phyloP scores from a whole-genome alignment of 2,797 vertebrate genomes.

The Acipenser oxyrinchus region DNA sequence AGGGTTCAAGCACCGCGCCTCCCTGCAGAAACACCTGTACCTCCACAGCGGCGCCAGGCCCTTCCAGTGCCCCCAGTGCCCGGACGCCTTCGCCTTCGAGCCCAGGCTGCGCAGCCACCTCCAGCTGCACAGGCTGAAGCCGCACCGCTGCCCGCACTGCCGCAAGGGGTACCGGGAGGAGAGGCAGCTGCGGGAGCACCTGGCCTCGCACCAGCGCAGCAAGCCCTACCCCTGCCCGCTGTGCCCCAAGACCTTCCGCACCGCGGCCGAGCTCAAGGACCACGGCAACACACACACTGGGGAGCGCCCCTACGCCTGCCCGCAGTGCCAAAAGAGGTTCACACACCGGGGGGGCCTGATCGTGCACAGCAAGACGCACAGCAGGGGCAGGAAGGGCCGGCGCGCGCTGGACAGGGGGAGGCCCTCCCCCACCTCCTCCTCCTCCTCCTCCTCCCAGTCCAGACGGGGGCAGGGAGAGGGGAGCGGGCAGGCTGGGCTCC shows the following conservation, averaged over 20 bases:
- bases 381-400: constrained; percentile 6
- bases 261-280: constrained; percentile 52
- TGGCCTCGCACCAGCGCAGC: constrained; percentile 33
- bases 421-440: neutral
- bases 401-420: constrained; percentile 10
- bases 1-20: no score
- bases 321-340: constrained; percentile 46
- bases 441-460: neutral
- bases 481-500: constrained; percentile 24
- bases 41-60: constrained; percentile 64
- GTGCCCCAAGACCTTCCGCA: constrained; percentile 59
- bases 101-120: constrained; percentile 62
- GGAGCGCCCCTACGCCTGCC: constrained; percentile 51
- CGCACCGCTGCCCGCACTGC: constrained; percentile 42
- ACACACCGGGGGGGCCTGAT: constrained; percentile 27
- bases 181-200: constrained; percentile 58
- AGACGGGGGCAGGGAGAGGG: neutral
- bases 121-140: constrained; percentile 34
- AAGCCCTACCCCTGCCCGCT: constrained; percentile 46
- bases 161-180: constrained; percentile 46
- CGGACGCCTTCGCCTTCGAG: constrained; percentile 56
- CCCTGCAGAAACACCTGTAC: constrained; percentile 40
- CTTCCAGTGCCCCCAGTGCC: constrained; percentile 54
- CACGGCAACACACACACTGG: constrained; percentile 53
- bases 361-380: constrained; percentile 32